Conservation (phyloP, 2,113 vertebrate genomes). For the Nestor notabilis region DNA sequence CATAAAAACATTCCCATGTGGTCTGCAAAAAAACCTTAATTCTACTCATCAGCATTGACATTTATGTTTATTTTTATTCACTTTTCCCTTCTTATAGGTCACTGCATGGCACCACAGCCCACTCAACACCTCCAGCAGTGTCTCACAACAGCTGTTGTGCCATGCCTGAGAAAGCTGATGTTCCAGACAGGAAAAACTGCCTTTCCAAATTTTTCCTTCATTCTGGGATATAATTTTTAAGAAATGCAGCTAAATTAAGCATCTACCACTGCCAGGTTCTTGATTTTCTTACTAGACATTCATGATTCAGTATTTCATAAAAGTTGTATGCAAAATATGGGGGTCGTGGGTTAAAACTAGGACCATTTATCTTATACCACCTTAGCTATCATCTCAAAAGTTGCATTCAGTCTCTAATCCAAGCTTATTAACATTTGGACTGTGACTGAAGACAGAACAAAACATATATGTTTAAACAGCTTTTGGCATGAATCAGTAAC, state of each 20-base stretch:
- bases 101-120: neutral
- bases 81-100: neutral
- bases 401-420: neutral
- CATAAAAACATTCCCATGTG: neutral
- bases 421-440: neutral
- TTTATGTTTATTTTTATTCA: constrained; percentile 13
- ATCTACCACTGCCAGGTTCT: neutral
- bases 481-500: neutral
- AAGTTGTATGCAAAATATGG: neutral
- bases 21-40: neutral
- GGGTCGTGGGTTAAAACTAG: neutral
- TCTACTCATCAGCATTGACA: neutral
- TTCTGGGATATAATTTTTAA: neutral
- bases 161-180: neutral
- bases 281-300: neutral
- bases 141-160: constrained; percentile 3
- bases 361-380: neutral
- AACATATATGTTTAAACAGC: neutral
- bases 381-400: neutral
- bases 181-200: neutral
- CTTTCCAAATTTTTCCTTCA: neutral
- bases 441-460: neutral
- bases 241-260: neutral
- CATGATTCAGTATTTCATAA: neutral
- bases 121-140: neutral